Conservation (phyloP, 2,113 vertebrate species). For the Colistium nudipinnis region DNA sequence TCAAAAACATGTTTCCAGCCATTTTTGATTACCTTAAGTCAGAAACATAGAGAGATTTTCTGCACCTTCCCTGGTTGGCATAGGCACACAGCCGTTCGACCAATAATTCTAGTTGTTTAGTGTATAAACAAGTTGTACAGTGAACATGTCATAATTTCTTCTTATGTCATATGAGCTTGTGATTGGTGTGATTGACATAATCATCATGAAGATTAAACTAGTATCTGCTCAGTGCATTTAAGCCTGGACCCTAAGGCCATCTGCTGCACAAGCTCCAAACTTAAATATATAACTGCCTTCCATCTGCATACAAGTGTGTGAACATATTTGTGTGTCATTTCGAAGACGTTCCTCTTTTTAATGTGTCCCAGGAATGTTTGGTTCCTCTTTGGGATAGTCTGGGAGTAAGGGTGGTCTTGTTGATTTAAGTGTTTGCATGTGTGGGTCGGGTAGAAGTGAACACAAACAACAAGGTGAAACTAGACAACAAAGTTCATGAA, state of each 20-base stretch:
- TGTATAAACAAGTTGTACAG: not conserved
- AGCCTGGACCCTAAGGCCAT: too few relatives aligned
- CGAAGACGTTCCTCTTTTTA: conserved; percentile 21
- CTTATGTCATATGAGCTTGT: too few relatives aligned
- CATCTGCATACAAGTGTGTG: conserved; percentile 1
- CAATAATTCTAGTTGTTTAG: too few relatives aligned
- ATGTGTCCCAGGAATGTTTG: conserved; percentile 39
- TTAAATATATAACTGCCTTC: conserved; percentile 1
- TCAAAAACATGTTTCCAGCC: too few relatives aligned
- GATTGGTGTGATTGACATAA: not conserved
- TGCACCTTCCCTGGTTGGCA: too few relatives aligned
- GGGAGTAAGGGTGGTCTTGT: conserved; percentile 16
- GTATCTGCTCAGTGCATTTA: too few relatives aligned
- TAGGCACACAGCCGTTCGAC: too few relatives aligned
- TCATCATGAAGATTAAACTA: not conserved
- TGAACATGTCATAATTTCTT: too few relatives aligned
- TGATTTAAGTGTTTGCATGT: not conserved
- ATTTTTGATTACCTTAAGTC: too few relatives aligned
- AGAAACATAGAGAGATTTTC: too few relatives aligned
- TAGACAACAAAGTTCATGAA: not conserved
- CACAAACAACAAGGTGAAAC: not conserved
- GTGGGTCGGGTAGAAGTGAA: not conserved
- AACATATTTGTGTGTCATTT: conserved; percentile 12
- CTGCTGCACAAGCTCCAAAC: not conserved
- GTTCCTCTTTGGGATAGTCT: conserved; percentile 32